Base-by-base conservation (phyloP, 2,113 vertebrate species). In the Sorex araneus region DNA sequence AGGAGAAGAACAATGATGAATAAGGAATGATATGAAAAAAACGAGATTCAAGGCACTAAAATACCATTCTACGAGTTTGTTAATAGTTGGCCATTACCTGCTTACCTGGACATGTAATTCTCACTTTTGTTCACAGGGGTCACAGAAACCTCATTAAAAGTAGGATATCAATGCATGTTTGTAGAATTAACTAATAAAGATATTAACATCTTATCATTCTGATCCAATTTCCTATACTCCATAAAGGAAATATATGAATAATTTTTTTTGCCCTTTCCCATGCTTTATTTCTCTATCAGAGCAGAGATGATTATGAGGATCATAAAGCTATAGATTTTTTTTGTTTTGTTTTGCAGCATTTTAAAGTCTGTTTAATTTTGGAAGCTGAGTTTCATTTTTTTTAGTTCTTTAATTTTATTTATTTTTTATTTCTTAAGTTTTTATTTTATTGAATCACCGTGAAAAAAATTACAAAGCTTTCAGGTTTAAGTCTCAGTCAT, bases 121-220 rank as follows among this genome's bases (percentile, higher is more conserved):
- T 85, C 8, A 11, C 18, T 34, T 83, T 57, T 84, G n/a, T 71
- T 88, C 12, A 79, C 47, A 21, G 32, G 9, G 40, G 12, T 81
- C 23, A 50, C n/a, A 43, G 86, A 77, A 81, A 16, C 19, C n/a
- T 90, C 67, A 71, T 66, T 93, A 77, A 10, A 84, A 78, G 25
- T 63, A 73, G 28, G 73, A 12, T 18, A 80, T 80, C 50, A 36
- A 27, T 86, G 32, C 30, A 69, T 66, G 43, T 43, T 92, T 91
- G 30, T 92, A 63, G 60, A 25, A 23, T 63, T 57, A 32, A 90
- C 47, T 77, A 84, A 85, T 79, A 69, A 76, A 78, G 67, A 82
- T 27, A 78, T 66, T 66, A 11, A 4, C 30, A 66, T 66, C 64
- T 93, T 94, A 90, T 63, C 12, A 89, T 95, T 89, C 57, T 23